Base-by-base conservation (phyloP, 2,888 invertebrate species). In the Drosophila quinaria region DNA sequence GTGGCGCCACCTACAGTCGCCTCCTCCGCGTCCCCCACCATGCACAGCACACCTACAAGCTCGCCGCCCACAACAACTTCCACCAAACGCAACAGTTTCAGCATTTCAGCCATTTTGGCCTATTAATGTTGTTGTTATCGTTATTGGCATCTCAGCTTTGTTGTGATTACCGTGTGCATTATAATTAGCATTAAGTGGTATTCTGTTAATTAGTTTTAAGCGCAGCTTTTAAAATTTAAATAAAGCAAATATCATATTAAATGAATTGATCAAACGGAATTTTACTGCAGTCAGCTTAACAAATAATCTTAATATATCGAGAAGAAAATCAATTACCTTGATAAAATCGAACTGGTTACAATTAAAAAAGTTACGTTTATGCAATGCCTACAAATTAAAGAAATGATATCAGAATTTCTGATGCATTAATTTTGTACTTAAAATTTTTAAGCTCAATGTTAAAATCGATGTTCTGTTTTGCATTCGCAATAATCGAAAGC, bases 31-130 rank as follows among this genome's bases (percentile, higher is more conserved):
- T 5, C 29, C 29, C 29, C 56, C 10, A 8, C 52, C 22, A 8
- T 58, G 25, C 5, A 52, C 22, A 52, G 19, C 39, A 51, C 56
- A 25, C 29, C 61, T 35, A 47, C 58, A 41, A 62, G 42, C 54
- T 61, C 82, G 51, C 76, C 84, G 50, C 64, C 66, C n/a, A 41
- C 72, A 15, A 54, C 78, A 54, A 63, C 73, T 62, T 58, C 81
- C 66, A 69, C 75, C 72, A 92, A 91, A 70, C 90, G 91, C 64
- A 92, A 90, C 59, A 92, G 91, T 64, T 93, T 93, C 62, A 92
- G 93, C 59, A 93, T 93, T 74, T 93, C 93, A 0, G 92, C 92
- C 19, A 93, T 93, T 75, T 87, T 93, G 72, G 93, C 93, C 6
- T 90, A 87, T 64, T 88, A 49, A 71, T 50, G 61, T 8, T 2